Base-by-base conservation (phyloP, 2,888 invertebrate genomes). In the Lasius fuliginosus region DNA sequence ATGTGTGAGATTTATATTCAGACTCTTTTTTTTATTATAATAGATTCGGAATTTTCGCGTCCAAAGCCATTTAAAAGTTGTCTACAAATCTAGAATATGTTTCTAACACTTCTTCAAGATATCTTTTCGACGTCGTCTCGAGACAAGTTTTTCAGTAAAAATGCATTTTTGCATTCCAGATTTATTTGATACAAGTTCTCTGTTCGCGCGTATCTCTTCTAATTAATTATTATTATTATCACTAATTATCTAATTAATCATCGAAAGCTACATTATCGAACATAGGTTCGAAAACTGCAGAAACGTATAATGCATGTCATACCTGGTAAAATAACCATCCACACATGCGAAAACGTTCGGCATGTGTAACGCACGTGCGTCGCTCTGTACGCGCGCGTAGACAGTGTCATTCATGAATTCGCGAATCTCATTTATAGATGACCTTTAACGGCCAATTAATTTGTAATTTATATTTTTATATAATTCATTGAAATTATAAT, bases 401-500 rank as follows among this genome's bases (percentile, higher is more conserved):
- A 27, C 67, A 30, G 58, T 42, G 11, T 5, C 56, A 77, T 77
- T 77, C 69, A 69, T 58, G n/a, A 69, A 42, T 33, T 40, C 69
- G 42, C 40, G 53, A 58, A 68, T 56, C n/a, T 56, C 42, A 77
- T 77, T 69, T 77, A 30, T 65, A 65, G 62, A 62, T 62, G 74
- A 74, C 42, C 62, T 62, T 65, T 65, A 75, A 73, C 60, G n/a
- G 11, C 3, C 73, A 71, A 73, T 40, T 27, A 74, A 64, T 33
- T 74, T 64, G 30, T 30, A 62, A 64, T 75, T 64, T 46, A 46
- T 11, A 23, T 64, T 75, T 23, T 46, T n/a, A 62, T 15, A 30
- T 64, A 74, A 64, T 64, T 42, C 30, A 27, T n/a, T 6, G 4
- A 64, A 75, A 75, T 64, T 46, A 46, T 62, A 15, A 33, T 46